Evolutionary conservation across 2,797 vertebrate species (phyloP).

Genomic region (Semotilus atromaculatus): DNA sequence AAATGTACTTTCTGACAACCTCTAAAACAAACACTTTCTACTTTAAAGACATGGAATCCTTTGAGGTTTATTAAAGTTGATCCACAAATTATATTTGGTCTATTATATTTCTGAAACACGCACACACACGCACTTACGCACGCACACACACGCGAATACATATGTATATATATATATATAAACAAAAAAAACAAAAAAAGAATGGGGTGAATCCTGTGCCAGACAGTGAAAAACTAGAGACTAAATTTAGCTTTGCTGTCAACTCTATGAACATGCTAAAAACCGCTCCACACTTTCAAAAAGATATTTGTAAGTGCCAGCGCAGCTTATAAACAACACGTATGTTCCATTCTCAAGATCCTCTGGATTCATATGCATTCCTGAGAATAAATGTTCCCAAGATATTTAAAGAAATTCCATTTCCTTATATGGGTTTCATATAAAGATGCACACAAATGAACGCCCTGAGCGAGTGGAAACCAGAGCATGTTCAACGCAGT

Average conservation of each 20-base stretch:
- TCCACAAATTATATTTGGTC: no score
- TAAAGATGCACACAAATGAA: not conserved
- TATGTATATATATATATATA: no score
- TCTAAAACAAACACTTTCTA: not conserved
- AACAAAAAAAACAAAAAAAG: no score
- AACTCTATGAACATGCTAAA: constrained; percentile 3
- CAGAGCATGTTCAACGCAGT: not conserved
- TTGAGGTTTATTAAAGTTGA: no score
- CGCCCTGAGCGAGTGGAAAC: constrained; percentile 3
- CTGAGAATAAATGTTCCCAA: not conserved
- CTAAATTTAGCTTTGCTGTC: constrained; percentile 13
- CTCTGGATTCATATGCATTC: not conserved
- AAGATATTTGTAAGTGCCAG: not conserved
- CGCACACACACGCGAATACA: no score
- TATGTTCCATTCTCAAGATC: not conserved
- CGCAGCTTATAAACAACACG: not conserved
- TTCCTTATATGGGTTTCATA: not conserved
- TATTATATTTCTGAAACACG: not conserved
- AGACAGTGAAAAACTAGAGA: not conserved
- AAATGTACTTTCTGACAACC: not conserved
- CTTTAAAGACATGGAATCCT: not conserved
- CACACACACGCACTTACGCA: no score
- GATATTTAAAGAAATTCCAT: constrained; percentile 12
- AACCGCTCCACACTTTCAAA: not conserved
- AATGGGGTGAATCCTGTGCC: not conserved